A percentile compares a stretch with the other conserved stretches of the same genome.
Evolutionary conservation across 2,113 vertebrate species (phyloP).

Genomic region (Ctenodactylus gundi): DNA sequence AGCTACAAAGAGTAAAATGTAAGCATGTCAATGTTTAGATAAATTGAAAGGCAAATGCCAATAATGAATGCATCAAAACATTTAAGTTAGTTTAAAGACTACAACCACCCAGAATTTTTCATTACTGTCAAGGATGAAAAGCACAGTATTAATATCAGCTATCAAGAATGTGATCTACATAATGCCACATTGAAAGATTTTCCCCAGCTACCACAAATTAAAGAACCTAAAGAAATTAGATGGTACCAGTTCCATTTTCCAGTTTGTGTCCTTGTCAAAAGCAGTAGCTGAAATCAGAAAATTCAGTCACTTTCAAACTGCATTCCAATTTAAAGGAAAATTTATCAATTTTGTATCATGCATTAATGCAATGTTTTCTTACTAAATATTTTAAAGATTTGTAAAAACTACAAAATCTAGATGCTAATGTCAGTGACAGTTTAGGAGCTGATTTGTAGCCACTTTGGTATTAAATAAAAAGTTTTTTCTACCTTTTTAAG

Average conservation of each 20-base stretch:
- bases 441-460: conserved; percentile 89
- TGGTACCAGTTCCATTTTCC: conserved; percentile 91
- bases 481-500: conserved; percentile 37
- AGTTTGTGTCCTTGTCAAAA: conserved; percentile 83
- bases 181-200: conserved; percentile 37
- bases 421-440: conserved; percentile 82
- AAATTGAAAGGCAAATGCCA: conserved; percentile 33
- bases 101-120: conserved; percentile 25
- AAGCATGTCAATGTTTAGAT: conserved; percentile 26
- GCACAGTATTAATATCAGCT: conserved; percentile 34
- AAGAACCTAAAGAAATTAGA: conserved; percentile 78
- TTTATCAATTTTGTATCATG: conserved; percentile 85
- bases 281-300: conserved; percentile 86
- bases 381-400: conserved; percentile 80
- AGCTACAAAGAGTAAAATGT: conserved; percentile 44
- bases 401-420: conserved; percentile 82
- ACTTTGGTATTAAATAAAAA: conserved; percentile 85
- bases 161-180: conserved; percentile 49
- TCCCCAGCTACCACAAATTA: conserved; percentile 42
- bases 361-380: conserved; percentile 87
- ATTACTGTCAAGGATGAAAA: conserved; percentile 30
- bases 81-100: conserved; percentile 35
- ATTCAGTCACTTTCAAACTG: conserved; percentile 86
- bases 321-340: conserved; percentile 89
- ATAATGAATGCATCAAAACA: conserved; percentile 46